Evolutionary conservation across 1,140 invertebrate genomes (phyloP).

Genomic region (Dendroctonus ponderosae): DNA sequence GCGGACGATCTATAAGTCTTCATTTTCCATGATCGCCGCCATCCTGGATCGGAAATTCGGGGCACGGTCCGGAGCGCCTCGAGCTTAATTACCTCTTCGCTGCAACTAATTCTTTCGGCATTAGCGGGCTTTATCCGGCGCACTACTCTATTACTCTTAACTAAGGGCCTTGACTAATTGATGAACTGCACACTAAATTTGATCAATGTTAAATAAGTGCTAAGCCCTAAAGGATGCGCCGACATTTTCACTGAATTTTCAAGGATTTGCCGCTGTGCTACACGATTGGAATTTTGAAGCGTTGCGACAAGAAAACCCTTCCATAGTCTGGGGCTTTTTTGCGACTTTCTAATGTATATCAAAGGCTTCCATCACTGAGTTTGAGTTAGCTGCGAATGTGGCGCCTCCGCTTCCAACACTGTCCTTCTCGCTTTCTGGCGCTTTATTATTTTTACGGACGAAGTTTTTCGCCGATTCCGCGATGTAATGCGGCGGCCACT

Average conservation of each 20-base stretch:
- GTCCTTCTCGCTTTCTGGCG: neutral
- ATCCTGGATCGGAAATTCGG: slow-evolving; percentile 28
- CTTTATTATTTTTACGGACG: slow-evolving; percentile 1
- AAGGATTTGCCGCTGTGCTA: no score
- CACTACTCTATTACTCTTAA: slow-evolving; percentile 33
- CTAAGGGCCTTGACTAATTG: slow-evolving; percentile 40
- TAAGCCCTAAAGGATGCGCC: neutral
- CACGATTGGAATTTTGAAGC: no score
- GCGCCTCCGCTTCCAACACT: no score
- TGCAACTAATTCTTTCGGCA: slow-evolving; percentile 30
- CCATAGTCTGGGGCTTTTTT: no score
- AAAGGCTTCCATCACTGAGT: no score
- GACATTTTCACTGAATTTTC: no score
- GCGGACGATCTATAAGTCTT: slow-evolving; percentile 34
- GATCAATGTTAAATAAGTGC: slow-evolving; percentile 14
- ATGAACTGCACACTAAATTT: slow-evolving; percentile 38
- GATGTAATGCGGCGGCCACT: slow-evolving; percentile 9
- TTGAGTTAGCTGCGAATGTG: no score
- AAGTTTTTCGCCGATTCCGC: slow-evolving; percentile 4
- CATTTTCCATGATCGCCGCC: slow-evolving; percentile 20
- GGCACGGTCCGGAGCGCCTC: slow-evolving; percentile 21
- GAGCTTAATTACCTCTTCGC: slow-evolving; percentile 32
- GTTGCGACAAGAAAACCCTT: no score
- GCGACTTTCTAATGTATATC: no score
- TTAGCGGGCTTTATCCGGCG: slow-evolving; percentile 18